Evolutionary conservation across 1,140 invertebrate genomes (phyloP), one percentile per base, ranked within the genome.

Genomic region (Tetramorium simillimum): DNA sequence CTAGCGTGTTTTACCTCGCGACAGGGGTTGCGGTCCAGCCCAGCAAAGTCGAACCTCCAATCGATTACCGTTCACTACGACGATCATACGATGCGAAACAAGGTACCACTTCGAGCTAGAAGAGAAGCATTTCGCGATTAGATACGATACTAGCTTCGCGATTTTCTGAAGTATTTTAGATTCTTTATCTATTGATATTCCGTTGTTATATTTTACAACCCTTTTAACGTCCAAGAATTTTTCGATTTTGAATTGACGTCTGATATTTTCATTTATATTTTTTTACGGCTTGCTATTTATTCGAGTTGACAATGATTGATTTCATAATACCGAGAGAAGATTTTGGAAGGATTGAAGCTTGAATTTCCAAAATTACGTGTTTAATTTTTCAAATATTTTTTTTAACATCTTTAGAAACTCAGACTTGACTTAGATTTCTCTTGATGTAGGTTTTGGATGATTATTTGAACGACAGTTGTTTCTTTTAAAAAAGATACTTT

Each of bases 11-110:
- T 86, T 37, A 40, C 62, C 37, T 81, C 16, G 56, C 46, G 69
- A 49, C n/a, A 80, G 62, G 56, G 65, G 49, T 53, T 72, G 80
- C 69, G 80, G 69, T 84, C 80, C 80, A 84, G 43, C n/a, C 14
- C 33, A 18, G 46, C 51, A 60, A 73, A 82, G 67, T 82, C 51
- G 28, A 75, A 62, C 14, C 56, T 37, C 24, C 69, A 60, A 73
- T 84, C 67, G 67, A 73, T 82, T 82, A 49, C 78, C 53, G 80
- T 84, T 28, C 24, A 5, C 33, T 14, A 81, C 10, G 33, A 70
- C 77, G 77, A 69, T 70, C 77, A 9, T 70, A 81, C 16, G n/a
- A 60, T 28, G 62, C 43, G 77, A 43, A 56, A 40, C 46, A 72
- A 21, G 10, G 28, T n/a, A 43, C 18, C 37, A 72, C 78, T 82